These are phyloP conservation scores for Neomorphus geoffroyi DNA, from an alignment of 2,797 vertebrate genomes.

Conservation along the genomic window DNA sequence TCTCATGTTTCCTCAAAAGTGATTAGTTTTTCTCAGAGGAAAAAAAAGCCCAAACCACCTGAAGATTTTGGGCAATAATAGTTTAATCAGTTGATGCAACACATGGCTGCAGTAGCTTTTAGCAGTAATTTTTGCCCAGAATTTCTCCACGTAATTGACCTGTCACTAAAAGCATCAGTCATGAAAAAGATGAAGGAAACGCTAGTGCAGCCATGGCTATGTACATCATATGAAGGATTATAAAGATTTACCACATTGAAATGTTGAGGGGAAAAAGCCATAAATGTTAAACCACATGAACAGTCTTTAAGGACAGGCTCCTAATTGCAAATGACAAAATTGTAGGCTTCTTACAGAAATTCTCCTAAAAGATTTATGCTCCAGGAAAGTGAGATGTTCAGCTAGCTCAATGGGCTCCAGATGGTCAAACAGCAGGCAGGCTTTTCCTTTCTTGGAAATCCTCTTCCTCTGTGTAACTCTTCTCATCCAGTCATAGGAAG, in stretches of 20 bases:
- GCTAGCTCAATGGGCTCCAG: slow-evolving; percentile 95
- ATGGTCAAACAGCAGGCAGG: slow-evolving; percentile 95
- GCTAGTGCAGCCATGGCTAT: not conserved
- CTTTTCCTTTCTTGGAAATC: slow-evolving; percentile 94
- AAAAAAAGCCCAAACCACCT: not conserved
- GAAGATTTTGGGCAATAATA: not conserved
- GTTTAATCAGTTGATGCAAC: not conserved
- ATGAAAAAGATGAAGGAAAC: not conserved
- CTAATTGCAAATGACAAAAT: slow-evolving; percentile 28
- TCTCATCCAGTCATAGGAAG: slow-evolving; percentile 98
- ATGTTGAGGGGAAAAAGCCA: not conserved
- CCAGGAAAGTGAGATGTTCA: slow-evolving; percentile 96
- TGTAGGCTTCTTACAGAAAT: slow-evolving; percentile 85
- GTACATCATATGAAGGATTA: not conserved
- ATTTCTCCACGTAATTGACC: not conserved
- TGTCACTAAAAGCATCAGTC: not conserved
- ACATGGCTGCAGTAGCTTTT: not conserved
- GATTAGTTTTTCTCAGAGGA: not conserved
- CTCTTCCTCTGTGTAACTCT: slow-evolving; percentile 95
- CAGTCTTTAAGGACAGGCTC: not conserved
- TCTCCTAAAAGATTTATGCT: slow-evolving; percentile 95
- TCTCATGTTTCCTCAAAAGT: not conserved
- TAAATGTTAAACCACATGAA: not conserved
- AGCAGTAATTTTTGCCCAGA: not conserved
- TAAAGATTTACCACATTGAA: not conserved